These are phyloP conservation scores for Dallia pectoralis DNA, from an alignment of 2,797 vertebrate genomes.

Conservation along the genomic window DNA sequence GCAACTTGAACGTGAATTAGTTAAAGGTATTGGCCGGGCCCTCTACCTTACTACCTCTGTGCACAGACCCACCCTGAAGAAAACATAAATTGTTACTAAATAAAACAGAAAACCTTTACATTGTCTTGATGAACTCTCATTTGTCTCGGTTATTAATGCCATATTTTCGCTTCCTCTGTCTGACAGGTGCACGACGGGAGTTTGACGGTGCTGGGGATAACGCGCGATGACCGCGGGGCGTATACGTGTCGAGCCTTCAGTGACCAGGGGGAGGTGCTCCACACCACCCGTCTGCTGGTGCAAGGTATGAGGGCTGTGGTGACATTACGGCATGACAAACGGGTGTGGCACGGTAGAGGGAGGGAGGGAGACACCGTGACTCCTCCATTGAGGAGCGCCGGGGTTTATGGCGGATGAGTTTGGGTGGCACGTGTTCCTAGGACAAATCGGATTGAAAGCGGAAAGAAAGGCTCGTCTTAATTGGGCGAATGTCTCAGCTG, in stretches of 20 bases:
- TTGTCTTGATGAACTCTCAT: background rate
- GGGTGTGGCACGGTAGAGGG: background rate
- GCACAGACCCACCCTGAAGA: background rate
- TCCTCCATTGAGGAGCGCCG: background rate
- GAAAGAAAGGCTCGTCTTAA: background rate
- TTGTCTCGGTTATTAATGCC: background rate
- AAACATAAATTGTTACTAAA: background rate
- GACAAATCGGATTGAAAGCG: background rate
- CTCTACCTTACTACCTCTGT: slow-evolving; percentile 12
- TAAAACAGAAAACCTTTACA: background rate
- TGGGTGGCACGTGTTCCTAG: background rate
- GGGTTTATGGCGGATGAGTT: background rate
- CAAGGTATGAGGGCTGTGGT: slow-evolving; percentile 80
- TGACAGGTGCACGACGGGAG: slow-evolving; percentile 88
- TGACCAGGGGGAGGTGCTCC: slow-evolving; percentile 95
- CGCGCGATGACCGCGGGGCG: slow-evolving; percentile 91
- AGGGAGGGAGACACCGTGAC: background rate
- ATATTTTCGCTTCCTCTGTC: background rate
- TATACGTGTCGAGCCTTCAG: slow-evolving; percentile 96
- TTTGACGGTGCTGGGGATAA: slow-evolving; percentile 87
- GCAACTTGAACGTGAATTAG: slow-evolving; percentile 50
- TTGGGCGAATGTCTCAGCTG: background rate
- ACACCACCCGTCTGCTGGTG: slow-evolving; percentile 94
- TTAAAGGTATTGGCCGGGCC: slow-evolving; percentile 32
- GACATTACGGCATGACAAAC: background rate